Conservation (phyloP, 2,113 vertebrate genomes). For the Opisthocomus hoazin region DNA sequence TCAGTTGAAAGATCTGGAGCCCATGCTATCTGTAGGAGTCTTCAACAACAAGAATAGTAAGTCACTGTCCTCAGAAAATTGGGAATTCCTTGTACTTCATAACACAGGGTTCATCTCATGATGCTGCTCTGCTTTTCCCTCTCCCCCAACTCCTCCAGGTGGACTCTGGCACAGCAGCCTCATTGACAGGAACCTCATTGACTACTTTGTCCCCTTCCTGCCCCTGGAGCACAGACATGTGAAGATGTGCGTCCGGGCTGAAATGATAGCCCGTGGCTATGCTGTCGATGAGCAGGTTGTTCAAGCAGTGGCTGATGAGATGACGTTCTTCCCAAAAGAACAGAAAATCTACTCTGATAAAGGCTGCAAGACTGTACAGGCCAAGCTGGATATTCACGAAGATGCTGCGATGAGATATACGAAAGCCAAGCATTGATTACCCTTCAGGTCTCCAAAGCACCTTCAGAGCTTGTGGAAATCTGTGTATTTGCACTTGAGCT, state of each 20-base stretch:
- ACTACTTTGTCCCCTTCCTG: constrained; percentile 93
- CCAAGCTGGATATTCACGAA: constrained; percentile 82
- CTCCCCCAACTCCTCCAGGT: constrained; percentile 60
- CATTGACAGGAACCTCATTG: constrained; percentile 90
- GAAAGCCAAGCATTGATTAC: background rate
- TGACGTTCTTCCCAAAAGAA: constrained; percentile 85
- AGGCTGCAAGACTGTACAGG: constrained; percentile 91
- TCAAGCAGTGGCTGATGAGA: constrained; percentile 75
- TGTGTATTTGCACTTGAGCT: constrained; percentile 41
- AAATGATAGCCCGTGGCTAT: constrained; percentile 72
- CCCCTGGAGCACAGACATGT: constrained; percentile 89
- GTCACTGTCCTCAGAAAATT: constrained; percentile 31
- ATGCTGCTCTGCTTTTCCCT: background rate
- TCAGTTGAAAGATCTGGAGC: constrained; percentile 84
- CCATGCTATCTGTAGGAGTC: constrained; percentile 73
- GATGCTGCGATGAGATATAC: background rate
- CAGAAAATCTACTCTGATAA: constrained; percentile 85
- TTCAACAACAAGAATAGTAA: constrained; percentile 94
- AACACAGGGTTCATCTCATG: background rate
- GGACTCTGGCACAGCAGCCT: constrained; percentile 90
- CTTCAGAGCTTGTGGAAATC: background rate
- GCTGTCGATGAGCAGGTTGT: constrained; percentile 49
- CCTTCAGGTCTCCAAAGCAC: background rate
- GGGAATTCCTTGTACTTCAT: background rate
- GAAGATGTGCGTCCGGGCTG: constrained; percentile 81